Conservation (phyloP, 2,797 vertebrate genomes). For the Myotis planiceps region DNA sequence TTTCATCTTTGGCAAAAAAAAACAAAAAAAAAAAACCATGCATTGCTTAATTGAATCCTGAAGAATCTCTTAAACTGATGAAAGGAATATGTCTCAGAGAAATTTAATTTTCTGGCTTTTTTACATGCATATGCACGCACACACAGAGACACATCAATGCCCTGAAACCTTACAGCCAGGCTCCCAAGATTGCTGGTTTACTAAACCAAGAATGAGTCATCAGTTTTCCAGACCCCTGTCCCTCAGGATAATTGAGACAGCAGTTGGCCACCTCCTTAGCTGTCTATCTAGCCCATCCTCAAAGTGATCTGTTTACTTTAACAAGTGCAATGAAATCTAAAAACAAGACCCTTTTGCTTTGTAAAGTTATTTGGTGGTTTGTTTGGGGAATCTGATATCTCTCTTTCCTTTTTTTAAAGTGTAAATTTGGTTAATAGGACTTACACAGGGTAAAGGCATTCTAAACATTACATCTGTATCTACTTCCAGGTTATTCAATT, state of each 20-base stretch:
- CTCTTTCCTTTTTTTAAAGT: background rate
- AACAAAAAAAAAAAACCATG: background rate
- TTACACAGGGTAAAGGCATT: background rate
- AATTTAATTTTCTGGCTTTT: constrained; percentile 70
- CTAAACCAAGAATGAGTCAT: constrained; percentile 75
- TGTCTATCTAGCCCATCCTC: constrained; percentile 60
- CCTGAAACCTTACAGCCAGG: constrained; percentile 56
- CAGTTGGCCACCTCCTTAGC: constrained; percentile 72
- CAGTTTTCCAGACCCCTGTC: constrained; percentile 78
- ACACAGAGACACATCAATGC: background rate
- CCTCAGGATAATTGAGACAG: constrained; percentile 76
- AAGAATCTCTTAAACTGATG: constrained; percentile 77
- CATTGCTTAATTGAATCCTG: constrained; percentile 82
- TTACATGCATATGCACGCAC: constrained; percentile 57
- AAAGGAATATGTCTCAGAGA: constrained; percentile 79
- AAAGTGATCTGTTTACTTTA: constrained; percentile 62
- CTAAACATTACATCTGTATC: background rate
- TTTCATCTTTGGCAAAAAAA: constrained; percentile 80
- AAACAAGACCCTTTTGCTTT: constrained; percentile 42
- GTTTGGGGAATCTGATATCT: constrained; percentile 14
- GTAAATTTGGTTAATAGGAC: background rate
- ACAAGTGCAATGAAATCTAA: constrained; percentile 62
- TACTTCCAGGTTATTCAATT: background rate
- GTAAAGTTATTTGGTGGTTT: constrained; percentile 60
- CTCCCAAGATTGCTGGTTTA: constrained; percentile 52